These are phyloP conservation scores for crab-eating macaque (Macaca fascicularis) DNA, from an alignment of 2,113 vertebrate species.

Conservation along the genomic window DNA sequence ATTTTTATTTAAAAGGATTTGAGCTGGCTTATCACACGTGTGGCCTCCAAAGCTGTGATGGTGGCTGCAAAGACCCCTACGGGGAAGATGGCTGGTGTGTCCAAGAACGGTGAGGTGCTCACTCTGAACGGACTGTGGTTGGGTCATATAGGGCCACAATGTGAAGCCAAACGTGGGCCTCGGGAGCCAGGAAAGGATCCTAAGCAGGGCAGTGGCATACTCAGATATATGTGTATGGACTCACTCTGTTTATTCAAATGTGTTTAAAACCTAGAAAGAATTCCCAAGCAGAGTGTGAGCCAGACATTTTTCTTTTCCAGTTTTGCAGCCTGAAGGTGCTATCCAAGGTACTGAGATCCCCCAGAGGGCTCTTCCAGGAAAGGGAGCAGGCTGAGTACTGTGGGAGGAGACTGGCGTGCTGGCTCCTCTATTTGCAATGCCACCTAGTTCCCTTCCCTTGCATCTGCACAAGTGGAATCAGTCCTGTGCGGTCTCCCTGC, in stretches of 20 bases:
- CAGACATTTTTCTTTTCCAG: constrained; percentile 28
- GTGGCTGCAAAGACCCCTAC: background rate
- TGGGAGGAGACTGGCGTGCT: constrained; percentile 55
- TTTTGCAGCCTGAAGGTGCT: constrained; percentile 42
- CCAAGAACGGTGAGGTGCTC: background rate
- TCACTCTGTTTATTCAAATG: constrained; percentile 61
- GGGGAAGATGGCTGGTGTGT: background rate
- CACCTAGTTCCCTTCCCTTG: constrained; percentile 7
- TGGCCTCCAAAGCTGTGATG: background rate
- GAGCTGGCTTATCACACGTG: background rate
- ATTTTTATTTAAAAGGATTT: background rate
- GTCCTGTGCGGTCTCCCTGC: background rate
- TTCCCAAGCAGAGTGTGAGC: constrained; percentile 23
- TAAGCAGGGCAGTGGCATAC: background rate
- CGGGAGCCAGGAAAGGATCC: background rate
- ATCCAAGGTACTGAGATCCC: constrained; percentile 57
- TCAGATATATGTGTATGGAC: background rate
- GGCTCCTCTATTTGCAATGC: constrained; percentile 27
- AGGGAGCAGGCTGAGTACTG: constrained; percentile 34
- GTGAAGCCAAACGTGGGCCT: background rate
- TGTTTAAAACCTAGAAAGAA: constrained; percentile 76
- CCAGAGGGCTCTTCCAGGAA: constrained; percentile 59
- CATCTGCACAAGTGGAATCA: background rate
- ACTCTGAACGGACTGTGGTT: background rate
- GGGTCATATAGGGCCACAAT: background rate